Evolutionary conservation across 1,140 invertebrate species (phyloP).

Genomic region (Pseudobourletiella spinata): DNA sequence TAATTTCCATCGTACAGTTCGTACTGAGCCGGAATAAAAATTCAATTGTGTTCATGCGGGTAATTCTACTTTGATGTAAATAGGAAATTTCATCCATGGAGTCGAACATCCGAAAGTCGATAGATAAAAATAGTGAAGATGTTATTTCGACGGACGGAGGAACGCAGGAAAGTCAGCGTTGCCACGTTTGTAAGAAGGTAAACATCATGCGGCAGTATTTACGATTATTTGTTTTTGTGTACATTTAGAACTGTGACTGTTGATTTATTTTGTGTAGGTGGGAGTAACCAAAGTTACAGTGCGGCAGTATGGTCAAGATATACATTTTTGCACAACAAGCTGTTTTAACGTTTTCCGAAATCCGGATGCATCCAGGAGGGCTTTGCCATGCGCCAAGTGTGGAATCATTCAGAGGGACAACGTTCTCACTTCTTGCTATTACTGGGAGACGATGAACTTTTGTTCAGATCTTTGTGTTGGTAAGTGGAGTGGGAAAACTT

Average conservation of each 20-base stretch:
- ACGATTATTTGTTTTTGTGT: not conserved
- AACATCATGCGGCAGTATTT: not conserved
- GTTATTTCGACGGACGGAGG: not conserved
- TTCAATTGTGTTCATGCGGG: not conserved
- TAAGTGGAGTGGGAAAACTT: constrained; percentile 39
- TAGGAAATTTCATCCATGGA: not conserved
- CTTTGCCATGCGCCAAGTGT: constrained; percentile 31
- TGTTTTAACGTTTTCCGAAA: constrained; percentile 33
- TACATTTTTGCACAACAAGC: constrained; percentile 27
- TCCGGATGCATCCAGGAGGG: constrained; percentile 16
- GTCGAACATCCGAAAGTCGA: not conserved
- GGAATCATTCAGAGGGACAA: constrained; percentile 36
- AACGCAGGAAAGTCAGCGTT: constrained; percentile 18
- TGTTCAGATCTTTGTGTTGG: constrained; percentile 80
- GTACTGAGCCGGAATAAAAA: not conserved
- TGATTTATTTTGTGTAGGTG: constrained; percentile 10
- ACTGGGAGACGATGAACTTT: constrained; percentile 90
- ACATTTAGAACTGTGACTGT: not conserved
- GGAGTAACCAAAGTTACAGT: constrained; percentile 48
- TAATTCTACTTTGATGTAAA: not conserved
- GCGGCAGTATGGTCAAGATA: constrained; percentile 37
- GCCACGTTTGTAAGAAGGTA: constrained; percentile 32
- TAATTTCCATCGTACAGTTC: not conserved
- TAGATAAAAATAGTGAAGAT: not conserved
- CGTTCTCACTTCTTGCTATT: constrained; percentile 54